Percentiles rank a stretch among this genome's conserved stretches.
phyloP scores from a whole-genome alignment of 2,888 invertebrate species.

The Eutolmus rufibarbis region DNA sequence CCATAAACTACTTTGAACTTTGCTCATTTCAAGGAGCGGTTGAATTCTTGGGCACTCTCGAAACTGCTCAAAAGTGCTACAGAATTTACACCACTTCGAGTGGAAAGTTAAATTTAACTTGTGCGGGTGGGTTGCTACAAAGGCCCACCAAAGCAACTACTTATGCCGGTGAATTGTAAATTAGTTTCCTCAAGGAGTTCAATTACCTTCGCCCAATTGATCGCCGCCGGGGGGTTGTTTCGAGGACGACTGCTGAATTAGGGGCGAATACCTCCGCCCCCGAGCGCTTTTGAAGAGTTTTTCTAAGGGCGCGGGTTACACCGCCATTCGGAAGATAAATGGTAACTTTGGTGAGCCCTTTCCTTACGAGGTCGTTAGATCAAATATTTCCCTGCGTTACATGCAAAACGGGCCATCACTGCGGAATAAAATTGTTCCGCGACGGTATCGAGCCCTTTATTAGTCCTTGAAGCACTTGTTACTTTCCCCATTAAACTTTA shows the following conservation, averaged over 20 bases:
- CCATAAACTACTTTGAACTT: slow-evolving; percentile 17
- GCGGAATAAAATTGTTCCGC: not conserved
- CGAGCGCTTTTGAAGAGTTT: not conserved
- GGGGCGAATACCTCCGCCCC: not conserved
- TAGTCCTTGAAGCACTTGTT: not conserved
- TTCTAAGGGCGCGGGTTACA: not conserved
- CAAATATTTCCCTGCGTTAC: not conserved
- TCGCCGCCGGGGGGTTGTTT: not conserved
- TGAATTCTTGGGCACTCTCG: slow-evolving; percentile 2
- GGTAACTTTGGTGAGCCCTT: not conserved
- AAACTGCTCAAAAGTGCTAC: slow-evolving; percentile 14
- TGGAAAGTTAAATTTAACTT: slow-evolving; percentile 29
- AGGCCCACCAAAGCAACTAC: not conserved
- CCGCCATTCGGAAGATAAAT: not conserved
- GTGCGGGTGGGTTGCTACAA: not conserved
- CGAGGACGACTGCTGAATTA: not conserved
- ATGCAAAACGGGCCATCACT: not conserved
- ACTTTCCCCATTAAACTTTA: not conserved
- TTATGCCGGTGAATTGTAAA: not conserved
- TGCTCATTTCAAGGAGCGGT: slow-evolving; percentile 3
- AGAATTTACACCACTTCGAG: slow-evolving; percentile 14
- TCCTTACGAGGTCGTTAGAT: not conserved
- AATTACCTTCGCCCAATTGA: not conserved
- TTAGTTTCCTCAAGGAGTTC: not conserved
- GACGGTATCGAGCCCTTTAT: not conserved